phyloP scores from a whole-genome alignment of 2,113 vertebrate genomes.

The Callipepla squamata region DNA sequence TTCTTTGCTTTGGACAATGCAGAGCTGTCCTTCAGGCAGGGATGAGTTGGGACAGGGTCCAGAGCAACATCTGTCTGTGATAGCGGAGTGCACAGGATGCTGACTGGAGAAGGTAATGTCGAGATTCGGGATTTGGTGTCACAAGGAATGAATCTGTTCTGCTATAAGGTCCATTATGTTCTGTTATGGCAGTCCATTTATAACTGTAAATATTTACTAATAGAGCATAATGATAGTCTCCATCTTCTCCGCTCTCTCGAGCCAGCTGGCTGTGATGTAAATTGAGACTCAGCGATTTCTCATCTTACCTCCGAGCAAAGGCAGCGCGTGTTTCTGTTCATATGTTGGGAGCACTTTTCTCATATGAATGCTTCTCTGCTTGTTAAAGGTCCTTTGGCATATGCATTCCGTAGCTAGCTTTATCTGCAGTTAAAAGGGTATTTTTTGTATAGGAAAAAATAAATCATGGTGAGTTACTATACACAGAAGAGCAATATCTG shows the following conservation, averaged over 20 bases:
- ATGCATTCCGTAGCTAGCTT: neutral
- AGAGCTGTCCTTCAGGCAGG: neutral
- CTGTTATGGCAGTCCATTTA: neutral
- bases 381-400: neutral
- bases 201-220: constrained; percentile 29
- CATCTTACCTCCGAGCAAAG: neutral
- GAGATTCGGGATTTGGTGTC: neutral
- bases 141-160: neutral
- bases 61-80: neutral
- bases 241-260: neutral
- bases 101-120: neutral
- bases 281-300: neutral
- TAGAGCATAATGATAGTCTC: neutral
- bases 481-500: neutral
- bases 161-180: neutral
- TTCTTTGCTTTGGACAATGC: neutral
- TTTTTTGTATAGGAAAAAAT: neutral
- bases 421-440: neutral
- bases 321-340: neutral
- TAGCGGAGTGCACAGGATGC: neutral
- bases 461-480: neutral
- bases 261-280: constrained; percentile 17
- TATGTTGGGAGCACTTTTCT: neutral
- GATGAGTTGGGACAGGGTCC: neutral
- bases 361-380: neutral